Conservation (phyloP, 2,888 invertebrate species). For the Cephus nigrinus region DNA sequence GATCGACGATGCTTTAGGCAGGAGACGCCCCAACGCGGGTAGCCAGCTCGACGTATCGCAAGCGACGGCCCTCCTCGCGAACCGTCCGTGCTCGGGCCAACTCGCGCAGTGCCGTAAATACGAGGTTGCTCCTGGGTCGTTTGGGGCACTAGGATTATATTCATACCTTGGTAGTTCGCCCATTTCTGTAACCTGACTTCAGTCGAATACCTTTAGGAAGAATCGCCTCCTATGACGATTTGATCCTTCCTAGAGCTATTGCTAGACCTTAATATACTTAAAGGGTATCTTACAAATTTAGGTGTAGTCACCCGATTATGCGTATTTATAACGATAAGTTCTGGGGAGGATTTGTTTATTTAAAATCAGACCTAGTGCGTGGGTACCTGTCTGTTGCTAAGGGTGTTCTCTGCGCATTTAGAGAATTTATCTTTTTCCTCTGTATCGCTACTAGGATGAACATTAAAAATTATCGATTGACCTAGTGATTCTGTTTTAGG, state of each 20-base stretch:
- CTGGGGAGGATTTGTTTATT: not conserved
- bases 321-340: not conserved
- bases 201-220: not conserved
- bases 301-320: not conserved
- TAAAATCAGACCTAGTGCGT: not conserved
- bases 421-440: not conserved
- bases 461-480: not conserved
- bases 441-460: not conserved
- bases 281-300: not conserved
- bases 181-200: not conserved
- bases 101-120: slow-evolving; percentile 58
- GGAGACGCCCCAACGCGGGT: slow-evolving; percentile 63
- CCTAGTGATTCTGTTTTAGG: not conserved
- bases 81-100: slow-evolving; percentile 54
- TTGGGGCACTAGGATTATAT: not conserved
- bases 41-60: slow-evolving; percentile 60
- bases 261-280: not conserved
- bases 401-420: not conserved
- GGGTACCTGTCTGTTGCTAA: not conserved
- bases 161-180: not conserved
- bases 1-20: slow-evolving; percentile 49
- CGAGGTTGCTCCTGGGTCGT: slow-evolving; percentile 21
- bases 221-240: not conserved
- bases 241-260: not conserved
- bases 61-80: slow-evolving; percentile 54